A percentile compares a stretch with the other conserved stretches of the same genome.
Conservation (phyloP, 1,140 invertebrate species). For the Caenorhabditis inopinata region DNA sequence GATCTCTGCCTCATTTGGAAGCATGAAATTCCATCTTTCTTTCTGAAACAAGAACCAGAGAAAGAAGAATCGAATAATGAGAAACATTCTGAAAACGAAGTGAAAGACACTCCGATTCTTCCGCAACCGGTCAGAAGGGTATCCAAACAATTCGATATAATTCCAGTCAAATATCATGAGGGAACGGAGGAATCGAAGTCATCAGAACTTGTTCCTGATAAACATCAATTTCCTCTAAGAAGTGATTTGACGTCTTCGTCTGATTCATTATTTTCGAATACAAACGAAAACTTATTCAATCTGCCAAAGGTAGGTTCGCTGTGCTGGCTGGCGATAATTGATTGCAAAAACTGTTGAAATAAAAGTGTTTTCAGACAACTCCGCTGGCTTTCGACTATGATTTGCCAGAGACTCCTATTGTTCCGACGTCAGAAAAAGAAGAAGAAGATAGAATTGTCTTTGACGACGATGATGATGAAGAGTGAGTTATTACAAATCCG, state of each 20-base stretch:
- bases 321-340: too few relatives aligned
- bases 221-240: neutral
- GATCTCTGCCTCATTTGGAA: constrained; percentile 16
- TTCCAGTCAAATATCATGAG: neutral
- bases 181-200: too few relatives aligned
- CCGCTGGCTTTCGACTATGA: neutral
- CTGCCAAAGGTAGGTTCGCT: too few relatives aligned
- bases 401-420: neutral
- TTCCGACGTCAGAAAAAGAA: neutral
- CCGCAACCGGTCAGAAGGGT: neutral
- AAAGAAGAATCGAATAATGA: neutral
- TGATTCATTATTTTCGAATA: neutral
- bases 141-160: neutral
- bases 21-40: constrained; percentile 2
- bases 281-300: neutral
- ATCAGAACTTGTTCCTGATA: too few relatives aligned
- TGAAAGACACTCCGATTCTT: neutral
- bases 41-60: neutral
- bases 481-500: neutral
- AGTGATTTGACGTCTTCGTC: neutral
- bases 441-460: constrained; percentile 18
- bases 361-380: neutral
- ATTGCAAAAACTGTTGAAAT: neutral
- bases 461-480: constrained; percentile 12
- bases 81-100: neutral